A percentile compares a stretch with the other conserved stretches of the same genome.
These are phyloP conservation scores for Herpetotheres cachinnans DNA, from an alignment of 2,113 vertebrate genomes.

Conservation along the genomic window DNA sequence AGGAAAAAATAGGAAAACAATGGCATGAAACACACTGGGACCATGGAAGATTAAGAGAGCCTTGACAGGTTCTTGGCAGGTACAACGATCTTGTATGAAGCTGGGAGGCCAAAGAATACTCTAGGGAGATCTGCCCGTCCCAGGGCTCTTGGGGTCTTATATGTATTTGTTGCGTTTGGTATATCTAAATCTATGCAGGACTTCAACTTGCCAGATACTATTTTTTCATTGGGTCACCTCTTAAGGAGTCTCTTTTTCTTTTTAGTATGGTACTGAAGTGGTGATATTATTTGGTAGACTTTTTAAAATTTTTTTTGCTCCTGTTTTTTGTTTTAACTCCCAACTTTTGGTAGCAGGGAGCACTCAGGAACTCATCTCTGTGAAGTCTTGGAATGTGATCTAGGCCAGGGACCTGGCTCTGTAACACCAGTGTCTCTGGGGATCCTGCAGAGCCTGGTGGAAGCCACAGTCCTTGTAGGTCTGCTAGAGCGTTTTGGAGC, in stretches of 20 bases:
- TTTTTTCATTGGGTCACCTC: neutral
- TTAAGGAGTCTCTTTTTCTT: neutral
- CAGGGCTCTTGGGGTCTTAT: neutral
- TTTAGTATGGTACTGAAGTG: neutral
- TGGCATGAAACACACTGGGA: accelerated
- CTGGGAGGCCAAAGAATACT: neutral
- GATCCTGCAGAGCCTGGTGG: neutral
- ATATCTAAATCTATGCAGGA: neutral
- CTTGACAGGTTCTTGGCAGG: neutral
- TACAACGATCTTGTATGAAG: neutral
- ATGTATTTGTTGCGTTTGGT: neutral
- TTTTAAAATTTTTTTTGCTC: neutral
- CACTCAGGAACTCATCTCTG: neutral
- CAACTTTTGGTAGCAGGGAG: neutral
- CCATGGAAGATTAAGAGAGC: neutral
- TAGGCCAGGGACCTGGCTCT: neutral
- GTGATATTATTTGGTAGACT: neutral
- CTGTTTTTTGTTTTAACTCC: neutral
- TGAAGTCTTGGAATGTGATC: no score
- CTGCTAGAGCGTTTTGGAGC: neutral
- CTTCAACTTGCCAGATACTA: neutral
- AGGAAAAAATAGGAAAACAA: neutral
- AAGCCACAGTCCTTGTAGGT: neutral
- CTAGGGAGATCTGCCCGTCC: neutral
- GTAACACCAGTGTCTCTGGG: neutral